Percentiles rank a stretch among this genome's conserved stretches.
These are phyloP conservation scores for Phoronis australis DNA, from an alignment of 2,888 invertebrate genomes.

Conservation along the genomic window DNA sequence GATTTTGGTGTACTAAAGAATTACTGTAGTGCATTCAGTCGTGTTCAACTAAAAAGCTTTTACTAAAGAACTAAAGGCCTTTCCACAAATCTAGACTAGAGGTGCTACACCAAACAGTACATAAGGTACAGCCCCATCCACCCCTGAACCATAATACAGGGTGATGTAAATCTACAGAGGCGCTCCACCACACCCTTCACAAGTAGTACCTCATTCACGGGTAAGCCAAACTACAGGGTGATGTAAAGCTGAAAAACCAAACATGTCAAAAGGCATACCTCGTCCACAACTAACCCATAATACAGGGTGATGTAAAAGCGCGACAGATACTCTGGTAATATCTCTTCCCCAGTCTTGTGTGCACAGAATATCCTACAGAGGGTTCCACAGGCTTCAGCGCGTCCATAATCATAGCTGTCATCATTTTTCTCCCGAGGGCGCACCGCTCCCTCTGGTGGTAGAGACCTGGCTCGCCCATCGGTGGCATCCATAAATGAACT, in stretches of 20 bases:
- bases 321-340: conserved; percentile 84
- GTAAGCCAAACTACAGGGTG: too few species aligned
- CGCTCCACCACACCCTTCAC: too few species aligned
- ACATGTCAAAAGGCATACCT: too few species aligned
- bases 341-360: conserved; percentile 89
- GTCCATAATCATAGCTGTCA: conserved; percentile 59
- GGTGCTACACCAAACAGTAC: background rate
- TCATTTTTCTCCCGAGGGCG: conserved; percentile 28
- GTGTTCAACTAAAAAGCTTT: too few species aligned
- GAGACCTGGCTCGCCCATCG: conserved; percentile 33
- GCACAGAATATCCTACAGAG: conserved; percentile 93
- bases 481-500: conserved; percentile 40
- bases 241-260: too few species aligned
- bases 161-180: too few species aligned
- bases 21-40: too few species aligned
- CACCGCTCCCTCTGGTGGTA: conserved; percentile 2
- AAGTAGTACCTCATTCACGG: too few species aligned
- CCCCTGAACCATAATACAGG: too few species aligned
- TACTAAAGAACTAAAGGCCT: too few species aligned
- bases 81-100: too few species aligned
- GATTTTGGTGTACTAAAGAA: too few species aligned
- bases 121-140: conserved; percentile 12
- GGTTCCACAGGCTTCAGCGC: conserved; percentile 91
- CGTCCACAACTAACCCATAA: conserved; percentile 72
- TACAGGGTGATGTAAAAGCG: conserved; percentile 87